Conservation (phyloP, 1,140 invertebrate species). For the Neuroterus valhalla region DNA sequence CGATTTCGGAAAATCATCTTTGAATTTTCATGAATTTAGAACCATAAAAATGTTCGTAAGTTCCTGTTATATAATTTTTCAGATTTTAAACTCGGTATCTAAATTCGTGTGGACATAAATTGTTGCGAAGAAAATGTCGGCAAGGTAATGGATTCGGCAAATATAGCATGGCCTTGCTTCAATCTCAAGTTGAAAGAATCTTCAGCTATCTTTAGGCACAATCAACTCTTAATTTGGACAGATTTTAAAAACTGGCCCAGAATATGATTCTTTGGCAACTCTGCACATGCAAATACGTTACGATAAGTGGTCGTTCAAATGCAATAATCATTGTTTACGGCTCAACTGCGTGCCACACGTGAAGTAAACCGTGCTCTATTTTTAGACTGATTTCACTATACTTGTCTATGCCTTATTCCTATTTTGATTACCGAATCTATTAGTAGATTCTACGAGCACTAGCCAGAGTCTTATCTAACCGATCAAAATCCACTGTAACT, state of each 20-base stretch:
- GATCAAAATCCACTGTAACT: background rate
- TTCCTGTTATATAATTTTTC: too few species aligned
- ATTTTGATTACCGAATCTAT: background rate
- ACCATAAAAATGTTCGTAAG: too few species aligned
- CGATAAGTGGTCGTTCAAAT: background rate
- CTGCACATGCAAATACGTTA: background rate
- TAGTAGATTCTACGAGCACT: background rate
- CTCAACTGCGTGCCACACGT: conserved; percentile 17
- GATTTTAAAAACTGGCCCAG: background rate
- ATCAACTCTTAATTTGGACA: background rate
- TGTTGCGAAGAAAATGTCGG: too few species aligned
- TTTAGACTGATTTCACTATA: background rate
- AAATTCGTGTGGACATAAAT: too few species aligned
- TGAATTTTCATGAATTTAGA: too few species aligned
- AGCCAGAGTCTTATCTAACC: too few species aligned
- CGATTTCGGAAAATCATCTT: too few species aligned
- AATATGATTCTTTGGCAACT: background rate
- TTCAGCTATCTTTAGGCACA: too few species aligned
- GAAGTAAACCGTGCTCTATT: conserved; percentile 12
- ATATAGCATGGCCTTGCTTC: too few species aligned
- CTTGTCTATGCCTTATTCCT: background rate
- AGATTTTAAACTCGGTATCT: too few species aligned
- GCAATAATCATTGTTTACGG: conserved; percentile 16
- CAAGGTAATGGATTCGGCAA: too few species aligned
- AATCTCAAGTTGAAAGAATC: too few species aligned